Evolutionary conservation across 2,797 vertebrate genomes (phyloP).

Genomic region (Schizothorax lantsangensis): DNA sequence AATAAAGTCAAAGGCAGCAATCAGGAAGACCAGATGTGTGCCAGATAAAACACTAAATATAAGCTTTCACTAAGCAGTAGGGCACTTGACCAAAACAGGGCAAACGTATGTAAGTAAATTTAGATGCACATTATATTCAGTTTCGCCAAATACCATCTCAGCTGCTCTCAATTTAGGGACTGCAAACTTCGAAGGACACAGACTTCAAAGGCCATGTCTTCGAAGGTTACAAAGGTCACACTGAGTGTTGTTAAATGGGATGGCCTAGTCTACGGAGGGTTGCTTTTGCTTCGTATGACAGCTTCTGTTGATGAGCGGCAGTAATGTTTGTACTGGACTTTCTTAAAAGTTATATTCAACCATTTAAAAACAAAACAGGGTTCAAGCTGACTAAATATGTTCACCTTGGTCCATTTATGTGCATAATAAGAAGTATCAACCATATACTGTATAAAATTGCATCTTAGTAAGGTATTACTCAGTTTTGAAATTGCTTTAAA

Average conservation of each 20-base stretch:
- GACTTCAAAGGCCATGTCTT: neutral
- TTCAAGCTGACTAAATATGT: neutral
- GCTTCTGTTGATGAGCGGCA: neutral
- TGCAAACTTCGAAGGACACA: neutral
- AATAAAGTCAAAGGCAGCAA: neutral
- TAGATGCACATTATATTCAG: neutral
- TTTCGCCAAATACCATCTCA: neutral
- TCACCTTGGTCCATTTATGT: neutral
- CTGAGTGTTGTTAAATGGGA: neutral
- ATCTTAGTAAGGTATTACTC: neutral
- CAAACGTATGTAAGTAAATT: neutral
- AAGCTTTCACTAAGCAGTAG: neutral
- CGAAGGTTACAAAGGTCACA: neutral
- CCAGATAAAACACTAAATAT: neutral
- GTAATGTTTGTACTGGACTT: neutral
- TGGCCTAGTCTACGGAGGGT: neutral
- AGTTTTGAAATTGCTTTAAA: neutral
- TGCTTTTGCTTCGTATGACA: neutral
- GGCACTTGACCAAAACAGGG: neutral
- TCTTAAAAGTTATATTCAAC: neutral
- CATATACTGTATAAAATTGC: no score
- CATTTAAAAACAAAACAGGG: neutral
- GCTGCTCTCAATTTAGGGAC: neutral
- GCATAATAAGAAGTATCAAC: neutral
- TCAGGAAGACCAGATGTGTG: neutral